A percentile compares a stretch with the other conserved stretches of the same genome.
Conservation (phyloP, 2,797 vertebrate species). For the Semaprochilodus insignis region DNA sequence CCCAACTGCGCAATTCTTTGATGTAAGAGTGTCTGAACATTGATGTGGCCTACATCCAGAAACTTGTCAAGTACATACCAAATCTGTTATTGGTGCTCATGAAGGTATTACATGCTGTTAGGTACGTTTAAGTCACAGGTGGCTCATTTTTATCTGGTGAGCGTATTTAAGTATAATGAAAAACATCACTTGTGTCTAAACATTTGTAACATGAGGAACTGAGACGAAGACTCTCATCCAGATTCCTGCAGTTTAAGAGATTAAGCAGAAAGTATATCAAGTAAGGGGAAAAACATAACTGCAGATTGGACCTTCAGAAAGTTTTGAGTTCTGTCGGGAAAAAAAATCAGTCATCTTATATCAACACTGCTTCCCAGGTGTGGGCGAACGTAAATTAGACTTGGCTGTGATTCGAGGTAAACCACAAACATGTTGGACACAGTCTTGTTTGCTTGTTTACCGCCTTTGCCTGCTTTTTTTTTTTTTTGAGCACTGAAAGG, state of each 20-base stretch:
- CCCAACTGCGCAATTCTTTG: no score
- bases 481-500: slow-evolving; percentile 23
- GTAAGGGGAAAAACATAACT: not conserved
- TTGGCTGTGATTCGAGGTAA: slow-evolving; percentile 46
- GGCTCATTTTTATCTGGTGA: no score
- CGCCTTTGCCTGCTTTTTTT: slow-evolving; percentile 4
- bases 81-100: no score
- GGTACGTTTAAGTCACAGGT: no score
- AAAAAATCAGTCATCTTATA: not conserved
- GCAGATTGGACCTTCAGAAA: slow-evolving; percentile 19
- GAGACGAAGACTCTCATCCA: not conserved
- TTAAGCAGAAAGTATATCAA: not conserved
- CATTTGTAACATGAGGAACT: not conserved
- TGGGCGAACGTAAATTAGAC: slow-evolving; percentile 44
- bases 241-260: not conserved
- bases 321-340: slow-evolving; percentile 14
- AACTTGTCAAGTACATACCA: no score
- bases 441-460: slow-evolving; percentile 52
- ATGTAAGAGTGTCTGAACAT: no score
- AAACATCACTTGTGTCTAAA: not conserved
- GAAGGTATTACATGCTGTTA: no score
- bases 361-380: slow-evolving; percentile 49
- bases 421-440: slow-evolving; percentile 51
- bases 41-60: no score
- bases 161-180: not conserved